Conservation (phyloP, 2,888 invertebrate genomes). For the Orthonychiurus folsomi region DNA sequence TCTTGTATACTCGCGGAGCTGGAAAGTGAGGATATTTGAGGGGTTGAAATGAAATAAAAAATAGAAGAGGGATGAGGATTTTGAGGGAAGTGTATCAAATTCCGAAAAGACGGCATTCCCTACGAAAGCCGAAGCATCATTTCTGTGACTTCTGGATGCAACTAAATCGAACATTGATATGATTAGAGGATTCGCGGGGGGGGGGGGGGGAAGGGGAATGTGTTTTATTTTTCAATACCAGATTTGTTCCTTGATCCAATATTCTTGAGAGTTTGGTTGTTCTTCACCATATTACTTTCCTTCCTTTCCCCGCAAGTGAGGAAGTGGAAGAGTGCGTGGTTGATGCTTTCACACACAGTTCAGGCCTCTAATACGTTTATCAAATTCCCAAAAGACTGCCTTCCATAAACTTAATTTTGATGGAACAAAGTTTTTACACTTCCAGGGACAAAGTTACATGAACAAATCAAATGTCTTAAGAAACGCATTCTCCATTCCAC, state of each 20-base stretch:
- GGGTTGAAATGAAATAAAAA: too few relatives aligned
- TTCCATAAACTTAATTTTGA: slow-evolving; percentile 34
- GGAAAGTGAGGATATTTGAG: too few relatives aligned
- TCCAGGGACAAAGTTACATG: slow-evolving; percentile 18
- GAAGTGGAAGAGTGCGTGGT: background rate
- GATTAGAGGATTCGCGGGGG: slow-evolving; percentile 19
- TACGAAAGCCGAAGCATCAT: too few relatives aligned
- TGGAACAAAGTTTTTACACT: slow-evolving; percentile 31
- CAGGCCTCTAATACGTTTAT: slow-evolving; percentile 25
- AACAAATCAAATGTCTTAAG: slow-evolving; percentile 29
- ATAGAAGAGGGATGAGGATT: too few relatives aligned
- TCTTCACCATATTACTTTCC: slow-evolving; percentile 11
- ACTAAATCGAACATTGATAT: slow-evolving; percentile 16
- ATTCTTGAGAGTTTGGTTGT: slow-evolving; percentile 13
- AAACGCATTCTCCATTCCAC: too few relatives aligned
- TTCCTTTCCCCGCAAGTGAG: slow-evolving; percentile 6
- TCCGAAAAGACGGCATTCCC: too few relatives aligned
- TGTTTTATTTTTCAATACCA: slow-evolving; percentile 19
- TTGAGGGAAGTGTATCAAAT: background rate
- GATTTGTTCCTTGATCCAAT: slow-evolving; percentile 24
- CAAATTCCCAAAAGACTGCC: slow-evolving; percentile 23
- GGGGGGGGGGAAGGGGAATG: slow-evolving; percentile 11
- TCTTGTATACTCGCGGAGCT: too few relatives aligned
- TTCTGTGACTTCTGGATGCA: slow-evolving; percentile 15
- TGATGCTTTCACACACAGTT: background rate